Conservation (phyloP, 2,888 invertebrate species). For the Caenorhabditis auriculariae region DNA sequence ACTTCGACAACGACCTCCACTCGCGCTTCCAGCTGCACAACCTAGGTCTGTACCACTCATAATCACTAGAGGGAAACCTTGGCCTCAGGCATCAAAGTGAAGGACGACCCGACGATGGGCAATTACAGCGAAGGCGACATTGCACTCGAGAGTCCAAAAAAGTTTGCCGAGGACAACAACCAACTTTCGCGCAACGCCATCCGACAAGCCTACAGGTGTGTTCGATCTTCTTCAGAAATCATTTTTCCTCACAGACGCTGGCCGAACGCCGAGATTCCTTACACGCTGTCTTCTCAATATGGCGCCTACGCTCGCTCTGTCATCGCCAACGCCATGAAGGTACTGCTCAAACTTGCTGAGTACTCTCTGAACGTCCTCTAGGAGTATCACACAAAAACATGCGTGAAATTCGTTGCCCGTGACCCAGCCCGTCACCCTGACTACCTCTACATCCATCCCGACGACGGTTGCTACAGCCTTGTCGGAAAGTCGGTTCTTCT, state of each 20-base stretch:
- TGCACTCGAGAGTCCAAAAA: slow-evolving; percentile 30
- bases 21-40: slow-evolving; percentile 11
- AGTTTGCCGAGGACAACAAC: slow-evolving; percentile 49
- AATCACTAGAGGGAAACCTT: not conserved
- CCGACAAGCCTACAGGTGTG: slow-evolving; percentile 52
- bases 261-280: slow-evolving; percentile 62
- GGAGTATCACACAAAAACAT: slow-evolving; percentile 72
- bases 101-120: slow-evolving; percentile 56
- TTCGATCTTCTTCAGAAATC: not conserved
- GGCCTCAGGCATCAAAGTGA: slow-evolving; percentile 50
- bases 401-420: slow-evolving; percentile 71
- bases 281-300: slow-evolving; percentile 59
- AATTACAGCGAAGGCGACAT: slow-evolving; percentile 58
- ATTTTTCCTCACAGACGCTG: slow-evolving; percentile 39
- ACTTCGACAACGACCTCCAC: slow-evolving; percentile 26
- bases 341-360: no score
- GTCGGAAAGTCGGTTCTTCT: slow-evolving; percentile 69
- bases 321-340: slow-evolving; percentile 61
- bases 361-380: no score
- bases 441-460: slow-evolving; percentile 70
- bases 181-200: slow-evolving; percentile 57
- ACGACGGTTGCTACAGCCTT: slow-evolving; percentile 76
- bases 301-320: slow-evolving; percentile 60
- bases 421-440: slow-evolving; percentile 66
- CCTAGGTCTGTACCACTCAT: not conserved